Base-by-base conservation (phyloP, 2,113 vertebrate genomes). In the Caracal caracal region DNA sequence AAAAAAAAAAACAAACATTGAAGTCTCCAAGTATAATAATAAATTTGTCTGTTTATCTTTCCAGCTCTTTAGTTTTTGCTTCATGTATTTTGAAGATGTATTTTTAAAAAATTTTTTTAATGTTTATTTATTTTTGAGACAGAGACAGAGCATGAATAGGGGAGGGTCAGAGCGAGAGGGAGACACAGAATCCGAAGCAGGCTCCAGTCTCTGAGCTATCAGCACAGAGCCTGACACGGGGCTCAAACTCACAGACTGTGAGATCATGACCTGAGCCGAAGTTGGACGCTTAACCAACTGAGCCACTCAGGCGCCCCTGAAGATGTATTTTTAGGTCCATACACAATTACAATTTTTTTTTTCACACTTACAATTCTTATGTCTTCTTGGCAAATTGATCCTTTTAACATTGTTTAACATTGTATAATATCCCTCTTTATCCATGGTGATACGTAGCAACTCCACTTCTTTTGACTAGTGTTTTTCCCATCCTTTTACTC, bases 1-100 rank as follows among this genome's bases (percentile, higher is more conserved):
- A 17, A 53, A 51, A 51, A 53, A 53, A 53, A 19, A 51, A 51
- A 51, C 15, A 43, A 73, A 43, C 63, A 49, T 15, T 88, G 24
- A 94, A 37, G 26, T 30, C 65, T 94, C 40, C 40, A 81, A 88
- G 53, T 82, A 53, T 89, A 83, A 89, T 65, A 89, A 82, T 82
- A 56, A 75, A n/a, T 82, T 53, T 33, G 13, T 40, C 37, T 73
- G 16, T 63, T 40, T 93, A 40, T 30, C 43, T 30, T 53, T 73
- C 49, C 61, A 66, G 2, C 22, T 59, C 56, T 59, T 59, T 59
- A 92, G 30, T 66, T 65, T 85, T 76, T 53, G 43, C 61, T 26
- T 79, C 73, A 79, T 79, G 3, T 79, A 68, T 93, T 93, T 93
- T 86, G 26, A 79, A 59, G 28, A 56, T 79, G 4, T 56, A 35